Base-by-base conservation (phyloP, 2,888 invertebrate genomes). In the Agrochola macilenta region DNA sequence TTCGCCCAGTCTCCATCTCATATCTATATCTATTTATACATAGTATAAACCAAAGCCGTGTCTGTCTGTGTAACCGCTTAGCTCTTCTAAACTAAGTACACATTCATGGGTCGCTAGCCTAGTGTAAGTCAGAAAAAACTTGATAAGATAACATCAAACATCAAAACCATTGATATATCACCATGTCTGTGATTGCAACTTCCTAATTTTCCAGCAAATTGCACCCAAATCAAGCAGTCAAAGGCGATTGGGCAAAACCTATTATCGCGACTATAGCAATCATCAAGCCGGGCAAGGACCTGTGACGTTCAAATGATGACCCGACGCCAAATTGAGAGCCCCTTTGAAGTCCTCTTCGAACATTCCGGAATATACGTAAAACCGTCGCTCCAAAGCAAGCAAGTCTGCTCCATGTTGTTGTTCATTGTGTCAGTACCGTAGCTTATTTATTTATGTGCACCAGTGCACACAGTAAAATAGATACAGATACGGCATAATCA, bases 271-370 rank as follows among this genome's bases (percentile, higher is more conserved):
- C 60, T 30, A 68, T 60, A 57, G 60, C 49, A 74, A 52, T 83
- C 72, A 81, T 74, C 69, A 83, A 73, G 20, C 35, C n/a, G 26
- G 23, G 20, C 52, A 54, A 64, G 43, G 46, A 58, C 17, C 20
- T 49, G 35, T 68, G 61, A 65, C 64, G 35, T 54, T 70, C 54
- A 43, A 74, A 82, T 82, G 60, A 70, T 70, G 66, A 66, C 58
- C 54, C 39, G 43, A 64, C n/a, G 23, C 35, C 23, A 52, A 74
- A 82, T 81, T 63, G n/a, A 23, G 17, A 57, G 17, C 57, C 49
- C 39, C 74, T 85, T 85, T 83, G 86, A 82, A 74, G 61, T 83
- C 52, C 60, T 70, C 64, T 26, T 70, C n/a, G 46, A 61, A 60
- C 63, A 60, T 35, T 74, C 23, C 2, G 35, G 49, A 49, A 39